Conservation (phyloP, 2,113 vertebrate genomes). For the Eulemur rufifrons region DNA sequence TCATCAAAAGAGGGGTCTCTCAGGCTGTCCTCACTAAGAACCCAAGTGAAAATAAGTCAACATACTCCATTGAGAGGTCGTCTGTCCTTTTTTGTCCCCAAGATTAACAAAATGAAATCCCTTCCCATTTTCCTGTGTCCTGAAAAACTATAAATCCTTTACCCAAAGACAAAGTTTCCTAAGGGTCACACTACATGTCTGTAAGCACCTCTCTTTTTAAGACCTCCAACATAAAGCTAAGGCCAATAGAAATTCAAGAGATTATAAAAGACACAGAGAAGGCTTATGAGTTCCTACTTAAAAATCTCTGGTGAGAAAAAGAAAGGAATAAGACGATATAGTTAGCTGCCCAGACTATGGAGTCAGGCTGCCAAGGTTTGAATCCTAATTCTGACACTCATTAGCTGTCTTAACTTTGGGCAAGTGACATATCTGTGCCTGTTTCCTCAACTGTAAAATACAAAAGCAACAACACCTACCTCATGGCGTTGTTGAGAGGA, state of each 20-base stretch:
- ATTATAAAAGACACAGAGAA: neutral
- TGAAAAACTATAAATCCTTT: neutral
- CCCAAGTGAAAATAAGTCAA: neutral
- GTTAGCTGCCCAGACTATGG: neutral
- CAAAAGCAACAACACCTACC: neutral
- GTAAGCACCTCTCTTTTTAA: neutral
- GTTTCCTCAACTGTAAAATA: constrained; percentile 11
- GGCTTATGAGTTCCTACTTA: neutral
- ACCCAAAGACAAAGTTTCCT: neutral
- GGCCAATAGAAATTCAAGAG: constrained; percentile 16
- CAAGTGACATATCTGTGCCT: neutral
- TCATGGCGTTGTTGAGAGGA: neutral
- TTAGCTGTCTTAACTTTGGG: neutral
- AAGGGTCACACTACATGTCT: neutral
- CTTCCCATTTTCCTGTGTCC: neutral
- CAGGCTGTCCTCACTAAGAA: neutral
- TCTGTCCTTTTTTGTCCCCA: neutral
- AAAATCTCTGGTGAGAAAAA: neutral
- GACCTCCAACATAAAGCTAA: constrained; percentile 1
- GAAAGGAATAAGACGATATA: neutral
- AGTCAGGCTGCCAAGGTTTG: neutral
- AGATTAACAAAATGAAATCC: neutral
- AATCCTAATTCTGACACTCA: neutral
- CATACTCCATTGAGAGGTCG: neutral
- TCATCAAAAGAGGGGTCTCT: neutral